Percentiles rank a stretch among this genome's conserved stretches.
Evolutionary conservation across 2,797 vertebrate species (phyloP).

Genomic region (Neosalanx taihuensis): DNA sequence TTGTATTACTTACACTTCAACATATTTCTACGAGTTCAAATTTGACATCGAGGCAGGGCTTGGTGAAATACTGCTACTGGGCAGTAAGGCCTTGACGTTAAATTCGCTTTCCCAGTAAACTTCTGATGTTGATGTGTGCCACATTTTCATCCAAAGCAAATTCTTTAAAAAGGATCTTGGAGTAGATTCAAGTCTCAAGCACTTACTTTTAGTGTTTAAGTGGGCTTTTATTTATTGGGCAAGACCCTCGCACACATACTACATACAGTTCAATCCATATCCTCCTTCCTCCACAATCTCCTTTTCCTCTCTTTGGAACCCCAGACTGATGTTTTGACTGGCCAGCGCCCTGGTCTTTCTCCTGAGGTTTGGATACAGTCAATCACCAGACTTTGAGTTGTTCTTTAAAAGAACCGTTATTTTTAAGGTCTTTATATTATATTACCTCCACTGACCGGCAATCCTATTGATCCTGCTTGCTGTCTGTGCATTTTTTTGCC

Average conservation of each 20-base stretch:
- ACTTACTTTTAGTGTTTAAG: slow-evolving; percentile 51
- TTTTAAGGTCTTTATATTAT: slow-evolving; percentile 42
- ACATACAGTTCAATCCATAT: slow-evolving; percentile 50
- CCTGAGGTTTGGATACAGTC: slow-evolving; percentile 57
- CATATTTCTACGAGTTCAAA: neutral
- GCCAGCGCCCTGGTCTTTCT: slow-evolving; percentile 58
- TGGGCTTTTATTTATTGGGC: slow-evolving; percentile 38
- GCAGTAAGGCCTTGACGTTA: neutral
- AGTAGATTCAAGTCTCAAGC: slow-evolving; percentile 45
- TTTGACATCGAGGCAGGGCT: neutral
- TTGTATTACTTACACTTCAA: too few species aligned
- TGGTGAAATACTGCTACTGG: neutral
- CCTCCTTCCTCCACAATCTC: slow-evolving; percentile 41
- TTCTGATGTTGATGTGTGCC: slow-evolving; percentile 20
- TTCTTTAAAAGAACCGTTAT: slow-evolving; percentile 52
- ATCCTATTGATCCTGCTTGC: slow-evolving; percentile 57
- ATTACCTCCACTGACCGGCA: slow-evolving; percentile 63
- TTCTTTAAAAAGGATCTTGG: slow-evolving; percentile 32
- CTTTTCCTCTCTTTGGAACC: slow-evolving; percentile 53
- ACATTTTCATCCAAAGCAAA: slow-evolving; percentile 33
- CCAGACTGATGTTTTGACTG: slow-evolving; percentile 63
- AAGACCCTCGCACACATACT: slow-evolving; percentile 42
- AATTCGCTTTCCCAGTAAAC: slow-evolving; percentile 10
- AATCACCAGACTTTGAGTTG: slow-evolving; percentile 52
- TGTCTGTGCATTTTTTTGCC: slow-evolving; percentile 42